Conservation (phyloP, 2,113 vertebrate species). For the Taxidea taxus region DNA sequence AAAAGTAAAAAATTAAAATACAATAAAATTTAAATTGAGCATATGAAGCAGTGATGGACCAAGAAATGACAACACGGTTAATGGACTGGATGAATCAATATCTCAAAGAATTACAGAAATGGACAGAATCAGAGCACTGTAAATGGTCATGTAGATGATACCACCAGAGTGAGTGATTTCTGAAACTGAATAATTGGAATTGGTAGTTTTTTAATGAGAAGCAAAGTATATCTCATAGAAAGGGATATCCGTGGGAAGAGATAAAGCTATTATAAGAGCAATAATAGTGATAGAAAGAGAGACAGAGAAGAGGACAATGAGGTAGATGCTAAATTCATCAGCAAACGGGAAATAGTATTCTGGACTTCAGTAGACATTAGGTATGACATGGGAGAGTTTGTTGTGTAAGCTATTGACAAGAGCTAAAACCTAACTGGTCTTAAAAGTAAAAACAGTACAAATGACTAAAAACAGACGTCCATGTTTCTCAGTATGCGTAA, state of each 20-base stretch:
- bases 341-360: background rate
- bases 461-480: background rate
- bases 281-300: background rate
- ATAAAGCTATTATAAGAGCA: background rate
- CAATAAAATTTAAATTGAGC: background rate
- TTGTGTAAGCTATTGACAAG: background rate
- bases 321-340: background rate
- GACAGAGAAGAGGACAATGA: background rate
- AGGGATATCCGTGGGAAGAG: background rate
- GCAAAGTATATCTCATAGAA: background rate
- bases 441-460: background rate
- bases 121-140: background rate
- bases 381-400: background rate
- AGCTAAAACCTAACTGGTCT: background rate
- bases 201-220: background rate
- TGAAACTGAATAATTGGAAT: background rate
- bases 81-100: background rate
- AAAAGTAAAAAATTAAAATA: background rate
- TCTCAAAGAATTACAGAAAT: background rate
- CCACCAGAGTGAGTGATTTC: background rate
- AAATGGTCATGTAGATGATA: background rate
- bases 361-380: background rate
- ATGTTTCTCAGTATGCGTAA: background rate
- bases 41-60: background rate
- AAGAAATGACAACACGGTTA: background rate